Base-by-base conservation (phyloP, 2,888 invertebrate genomes). In the Strigamia maritima region DNA sequence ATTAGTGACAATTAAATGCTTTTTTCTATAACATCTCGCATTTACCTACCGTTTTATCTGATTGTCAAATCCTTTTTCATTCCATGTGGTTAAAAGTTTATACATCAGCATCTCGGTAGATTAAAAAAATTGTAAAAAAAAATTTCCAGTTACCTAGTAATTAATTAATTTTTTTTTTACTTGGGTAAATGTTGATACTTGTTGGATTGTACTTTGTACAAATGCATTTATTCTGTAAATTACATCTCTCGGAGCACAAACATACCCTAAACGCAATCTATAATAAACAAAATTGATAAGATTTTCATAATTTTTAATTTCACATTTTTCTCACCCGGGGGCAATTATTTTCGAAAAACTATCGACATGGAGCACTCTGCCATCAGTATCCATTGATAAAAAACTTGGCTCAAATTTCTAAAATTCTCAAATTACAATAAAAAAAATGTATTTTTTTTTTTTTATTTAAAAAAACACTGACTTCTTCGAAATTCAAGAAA, bases 281-380 rank as follows among this genome's bases (percentile, higher is more conserved):
- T 85, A 38, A 38, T 38, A 2, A 8, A 75, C n/a, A 22, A 75
- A 26, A n/a, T 6, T n/a, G n/a, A 10, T 14, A 74, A 26, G 3
- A 75, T 28, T 28, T 35, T 35, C n/a, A 7, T 24, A 74, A 74
- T 1, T 75, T 31, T 19, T 75, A 28, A 26, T 14, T 35, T 75
- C 12, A 75, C 7, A 10, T 75, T 31, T 31, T 31, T 31, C 31
- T 31, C 2, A 77, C 77, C 77, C 92, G 0, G 92, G 90, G 84
- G 91, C 83, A 75, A 92, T 84, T 31, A 91, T 89, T 87, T 94
- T 94, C 0, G 93, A 93, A 83, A 93, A 89, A 0, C 93, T 93
- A 86, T 94, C 93, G 82, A 93, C 87, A 38, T 93, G 89, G 26
- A 94, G 85, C 3, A 94, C 94, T 38, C 93, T 89, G 0, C 93